A percentile compares a stretch with the other conserved stretches of the same genome.
These are phyloP conservation scores for Conops quadrifasciatus DNA, from an alignment of 2,888 invertebrate genomes.

Conservation along the genomic window DNA sequence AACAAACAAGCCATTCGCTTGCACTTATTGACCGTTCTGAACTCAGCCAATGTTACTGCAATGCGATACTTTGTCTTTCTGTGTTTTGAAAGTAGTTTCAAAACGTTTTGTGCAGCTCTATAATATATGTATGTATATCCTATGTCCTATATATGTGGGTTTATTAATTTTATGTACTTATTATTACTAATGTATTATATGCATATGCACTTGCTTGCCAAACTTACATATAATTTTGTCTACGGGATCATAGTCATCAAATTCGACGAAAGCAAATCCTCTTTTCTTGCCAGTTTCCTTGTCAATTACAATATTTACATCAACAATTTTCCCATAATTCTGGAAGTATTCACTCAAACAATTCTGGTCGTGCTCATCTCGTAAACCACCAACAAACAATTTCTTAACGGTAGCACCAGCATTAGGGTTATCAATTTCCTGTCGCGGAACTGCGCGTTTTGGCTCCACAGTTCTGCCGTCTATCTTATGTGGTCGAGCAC, in stretches of 20 bases:
- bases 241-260: conserved; percentile 96
- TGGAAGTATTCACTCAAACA: conserved; percentile 85
- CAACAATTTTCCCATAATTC: conserved; percentile 82
- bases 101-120: too few species aligned
- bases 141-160: too few species aligned
- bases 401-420: conserved; percentile 94
- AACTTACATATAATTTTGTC: conserved; percentile 93
- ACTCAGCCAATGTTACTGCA: too few species aligned
- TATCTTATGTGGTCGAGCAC: conserved; percentile 87
- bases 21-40: too few species aligned
- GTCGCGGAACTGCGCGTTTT: conserved; percentile 93
- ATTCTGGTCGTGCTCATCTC: conserved; percentile 91
- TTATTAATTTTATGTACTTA: too few species aligned
- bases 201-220: neutral
- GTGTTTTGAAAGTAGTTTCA: too few species aligned
- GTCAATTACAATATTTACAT: conserved; percentile 89
- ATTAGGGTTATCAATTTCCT: conserved; percentile 91
- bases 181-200: too few species aligned
- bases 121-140: too few species aligned
- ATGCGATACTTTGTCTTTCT: too few species aligned
- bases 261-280: conserved; percentile 96
- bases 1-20: too few species aligned
- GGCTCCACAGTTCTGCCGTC: conserved; percentile 95
- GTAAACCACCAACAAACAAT: conserved; percentile 91
- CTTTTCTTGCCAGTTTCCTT: conserved; percentile 93